These are phyloP conservation scores for Prunella fulvescens DNA, from an alignment of 2,113 vertebrate genomes.

Conservation along the genomic window DNA sequence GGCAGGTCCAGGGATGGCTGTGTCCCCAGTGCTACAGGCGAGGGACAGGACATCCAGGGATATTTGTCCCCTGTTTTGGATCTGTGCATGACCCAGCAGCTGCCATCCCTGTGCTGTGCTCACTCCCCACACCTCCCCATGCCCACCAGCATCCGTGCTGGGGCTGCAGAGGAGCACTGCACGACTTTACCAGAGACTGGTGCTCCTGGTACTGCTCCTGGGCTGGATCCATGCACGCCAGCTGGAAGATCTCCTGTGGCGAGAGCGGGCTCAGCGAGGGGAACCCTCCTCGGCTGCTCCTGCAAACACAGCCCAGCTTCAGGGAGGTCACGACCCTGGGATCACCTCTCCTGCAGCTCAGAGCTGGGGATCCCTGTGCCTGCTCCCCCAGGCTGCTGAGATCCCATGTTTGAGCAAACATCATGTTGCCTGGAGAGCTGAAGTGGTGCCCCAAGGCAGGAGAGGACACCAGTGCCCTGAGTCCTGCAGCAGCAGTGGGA, in stretches of 20 bases:
- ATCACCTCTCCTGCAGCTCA: neutral
- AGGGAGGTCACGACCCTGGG: neutral
- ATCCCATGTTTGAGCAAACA: neutral
- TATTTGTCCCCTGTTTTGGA: neutral
- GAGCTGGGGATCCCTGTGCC: accelerated
- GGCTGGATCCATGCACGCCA: constrained; percentile 77
- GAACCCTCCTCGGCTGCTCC: constrained; percentile 85
- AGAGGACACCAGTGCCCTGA: neutral
- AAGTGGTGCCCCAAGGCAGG: neutral
- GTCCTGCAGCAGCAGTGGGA: neutral
- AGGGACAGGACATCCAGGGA: neutral
- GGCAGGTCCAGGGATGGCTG: neutral
- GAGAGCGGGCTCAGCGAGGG: constrained; percentile 90
- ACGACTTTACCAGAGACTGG: constrained; percentile 86
- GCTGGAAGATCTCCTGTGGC: constrained; percentile 91
- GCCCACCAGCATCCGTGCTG: neutral
- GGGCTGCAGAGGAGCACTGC: neutral
- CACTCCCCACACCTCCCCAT: neutral
- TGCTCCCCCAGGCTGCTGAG: neutral
- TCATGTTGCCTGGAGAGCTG: neutral
- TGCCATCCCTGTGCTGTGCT: neutral
- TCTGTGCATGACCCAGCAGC: neutral
- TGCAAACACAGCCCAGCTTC: constrained; percentile 64
- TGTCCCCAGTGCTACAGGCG: neutral
- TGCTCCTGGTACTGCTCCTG: constrained; percentile 82